A percentile compares a stretch with the other conserved stretches of the same genome.
These are phyloP conservation scores for Heloderma charlesbogerti DNA, from an alignment of 2,113 vertebrate genomes.

Conservation along the genomic window DNA sequence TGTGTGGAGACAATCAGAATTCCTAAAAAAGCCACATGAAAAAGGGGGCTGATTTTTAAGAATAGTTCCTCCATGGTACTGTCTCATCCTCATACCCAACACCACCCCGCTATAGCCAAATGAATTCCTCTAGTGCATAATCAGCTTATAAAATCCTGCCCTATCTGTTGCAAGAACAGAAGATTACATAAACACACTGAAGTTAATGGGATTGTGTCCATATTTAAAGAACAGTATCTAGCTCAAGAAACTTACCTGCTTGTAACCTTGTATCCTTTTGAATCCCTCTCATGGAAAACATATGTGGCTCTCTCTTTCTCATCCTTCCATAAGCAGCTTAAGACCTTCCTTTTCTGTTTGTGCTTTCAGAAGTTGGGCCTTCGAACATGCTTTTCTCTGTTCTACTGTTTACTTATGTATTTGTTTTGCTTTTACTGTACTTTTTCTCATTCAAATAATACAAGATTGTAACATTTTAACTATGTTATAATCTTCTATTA, in stretches of 20 bases:
- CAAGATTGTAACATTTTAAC: not conserved
- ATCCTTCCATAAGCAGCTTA: not conserved
- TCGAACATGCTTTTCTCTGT: not conserved
- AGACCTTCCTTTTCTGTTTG: not conserved
- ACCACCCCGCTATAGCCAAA: not conserved
- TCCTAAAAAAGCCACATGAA: not conserved
- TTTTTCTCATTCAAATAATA: not conserved
- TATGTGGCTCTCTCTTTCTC: not conserved
- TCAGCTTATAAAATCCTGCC: not conserved
- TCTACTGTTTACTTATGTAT: not conserved
- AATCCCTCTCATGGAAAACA: not conserved
- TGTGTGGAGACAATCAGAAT: not conserved
- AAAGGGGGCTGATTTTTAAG: not conserved
- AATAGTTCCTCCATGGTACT: not conserved
- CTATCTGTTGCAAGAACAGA: not conserved
- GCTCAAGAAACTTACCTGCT: not conserved
- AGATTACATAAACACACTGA: not conserved
- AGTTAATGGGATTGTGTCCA: not conserved
- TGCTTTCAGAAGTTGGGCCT: not conserved
- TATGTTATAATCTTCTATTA: not conserved
- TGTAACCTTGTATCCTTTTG: not conserved
- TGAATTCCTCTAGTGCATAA: not conserved
- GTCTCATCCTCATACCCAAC: not conserved
- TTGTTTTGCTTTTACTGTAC: not conserved
- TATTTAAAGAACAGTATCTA: not conserved